Evolutionary conservation across 2,888 invertebrate genomes (phyloP), one percentile per base, ranked within the genome.

Genomic region (Mesorhabditis sp.): DNA sequence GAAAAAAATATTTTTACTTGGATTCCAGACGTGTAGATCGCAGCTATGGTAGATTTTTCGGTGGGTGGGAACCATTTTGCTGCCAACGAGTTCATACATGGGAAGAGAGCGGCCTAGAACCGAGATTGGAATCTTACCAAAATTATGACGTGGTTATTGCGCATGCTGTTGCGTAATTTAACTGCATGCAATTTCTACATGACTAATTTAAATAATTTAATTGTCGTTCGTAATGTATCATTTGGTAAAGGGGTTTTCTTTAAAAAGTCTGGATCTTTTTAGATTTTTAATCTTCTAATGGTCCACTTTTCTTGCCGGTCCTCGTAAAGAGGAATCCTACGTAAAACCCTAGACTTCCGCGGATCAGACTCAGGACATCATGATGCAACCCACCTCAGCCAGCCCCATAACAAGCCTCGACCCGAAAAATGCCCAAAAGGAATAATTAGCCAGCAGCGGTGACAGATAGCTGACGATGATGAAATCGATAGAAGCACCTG

Each of bases 401-500:
- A 50, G n/a, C n/a, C 58, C 58, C 58, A 50, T 50, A 13, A 50
- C 58, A 50, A 50, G 7, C n/a, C 58, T 50, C 58, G 58, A 50
- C 10, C 7, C n/a, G 58, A 50, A 50, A n/a, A 50, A 50, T 13
- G 58, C 58, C 58, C 58, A 50, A 50, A 13, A 50, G 58, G 58
- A 50, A n/a, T n/a, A 2, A 13, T 50, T 50, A 13, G 58, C 58
- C n/a, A 50, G n/a, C 58, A 50, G n/a, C n/a, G 58, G 58, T 10
- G 10, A 10, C n/a, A 50, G 10, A 50, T 10, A 50, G n/a, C 10
- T 50, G 10, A 50, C n/a, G 10, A 50, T 10, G 58, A 50, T 50
- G 58, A 50, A 50, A 50, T 50, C 58, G 58, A n/a, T 50, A 10
- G n/a, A 50, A 50, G 58, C 58, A 50, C 7, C 58, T 50, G 58